Base-by-base conservation (phyloP, 2,888 invertebrate genomes). In the Oscheius sp. region DNA sequence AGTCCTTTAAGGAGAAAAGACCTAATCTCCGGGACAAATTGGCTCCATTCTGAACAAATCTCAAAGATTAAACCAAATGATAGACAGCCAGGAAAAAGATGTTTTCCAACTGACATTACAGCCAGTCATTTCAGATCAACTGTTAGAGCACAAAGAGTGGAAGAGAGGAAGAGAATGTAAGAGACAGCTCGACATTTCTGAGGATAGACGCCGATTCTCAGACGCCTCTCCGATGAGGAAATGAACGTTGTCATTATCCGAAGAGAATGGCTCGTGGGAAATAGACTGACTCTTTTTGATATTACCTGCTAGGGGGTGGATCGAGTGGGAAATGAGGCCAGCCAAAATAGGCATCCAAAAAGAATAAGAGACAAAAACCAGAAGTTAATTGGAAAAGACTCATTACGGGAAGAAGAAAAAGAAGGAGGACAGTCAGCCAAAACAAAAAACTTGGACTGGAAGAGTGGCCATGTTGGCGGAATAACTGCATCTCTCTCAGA, bases 171-270 rank as follows among this genome's bases (percentile, higher is more conserved):
- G 49, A 49, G 21, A 25, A 21, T 25, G 53, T 53, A 21, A 53
- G 53, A 21, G 53, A 53, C 53, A 53, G 25, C 23, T 18, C 53
- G 25, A 53, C 53, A 53, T 21, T 25, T 53, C 21, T 16, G 53
- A 21, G 53, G 25, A 53, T 21, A 35, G 35, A 9, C 35, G 43
- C 7, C 2, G 61, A 21, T 43, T 61, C 43, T 43, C 61, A 61
- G 61, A 61, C 43, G 61, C 41, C 41, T 29, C 55, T 55, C 58
- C 58, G 43, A 61, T 41, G 61, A 61, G 43, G 45, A 61, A 61
- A 61, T 43, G 61, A 18, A 29, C 27, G 3, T 55, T 55, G 55
- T 55, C 55, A 55, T 55, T 55, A 55, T 55, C 55, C 25, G 55
- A 13, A 13, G 49, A 49, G 49, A 18, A 18, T 5, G 49, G 13